phyloP scores from a whole-genome alignment of 35 echinoderm and acorn worm genomes.

The Apostichopus japonicus region DNA sequence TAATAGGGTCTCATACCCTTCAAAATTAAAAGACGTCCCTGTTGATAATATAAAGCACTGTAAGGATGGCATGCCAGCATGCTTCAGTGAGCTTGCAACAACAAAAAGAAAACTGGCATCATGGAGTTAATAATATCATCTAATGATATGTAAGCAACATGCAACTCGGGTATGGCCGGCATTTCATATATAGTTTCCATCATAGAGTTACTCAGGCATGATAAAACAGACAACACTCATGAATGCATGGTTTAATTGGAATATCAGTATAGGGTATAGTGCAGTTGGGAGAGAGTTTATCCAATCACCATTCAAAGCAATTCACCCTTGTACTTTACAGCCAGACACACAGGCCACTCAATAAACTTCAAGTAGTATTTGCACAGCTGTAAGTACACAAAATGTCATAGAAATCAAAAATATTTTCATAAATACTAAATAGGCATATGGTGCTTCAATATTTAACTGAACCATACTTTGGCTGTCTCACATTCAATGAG shows the following conservation, averaged over 20 bases:
- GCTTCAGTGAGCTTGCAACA: conserved; percentile 24
- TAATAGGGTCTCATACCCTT: conserved; percentile 6
- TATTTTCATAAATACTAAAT: not conserved
- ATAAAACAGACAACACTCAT: too few species aligned
- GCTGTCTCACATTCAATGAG: too few species aligned
- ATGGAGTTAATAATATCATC: not conserved
- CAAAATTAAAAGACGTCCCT: conserved; percentile 8
- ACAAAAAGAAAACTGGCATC: not conserved
- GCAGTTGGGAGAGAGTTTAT: too few species aligned
- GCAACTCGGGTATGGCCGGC: not conserved
- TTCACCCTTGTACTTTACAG: not conserved
- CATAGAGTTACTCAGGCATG: too few species aligned
- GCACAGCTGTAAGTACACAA: not conserved
- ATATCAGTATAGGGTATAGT: too few species aligned
- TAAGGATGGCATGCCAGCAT: conserved; percentile 14
- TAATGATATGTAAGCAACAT: not conserved
- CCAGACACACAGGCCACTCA: not conserved
- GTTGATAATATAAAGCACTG: too few species aligned
- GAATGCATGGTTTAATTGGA: too few species aligned
- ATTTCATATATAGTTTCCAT: too few species aligned
- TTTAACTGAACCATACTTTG: too few species aligned
- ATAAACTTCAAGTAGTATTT: not conserved
- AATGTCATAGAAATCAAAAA: not conserved
- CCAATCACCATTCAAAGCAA: not conserved
- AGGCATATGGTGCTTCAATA: too few species aligned